Evolutionary conservation across 1,140 invertebrate species (phyloP), one percentile per base, ranked within the genome.

Genomic region (Cyclargus thomasi): DNA sequence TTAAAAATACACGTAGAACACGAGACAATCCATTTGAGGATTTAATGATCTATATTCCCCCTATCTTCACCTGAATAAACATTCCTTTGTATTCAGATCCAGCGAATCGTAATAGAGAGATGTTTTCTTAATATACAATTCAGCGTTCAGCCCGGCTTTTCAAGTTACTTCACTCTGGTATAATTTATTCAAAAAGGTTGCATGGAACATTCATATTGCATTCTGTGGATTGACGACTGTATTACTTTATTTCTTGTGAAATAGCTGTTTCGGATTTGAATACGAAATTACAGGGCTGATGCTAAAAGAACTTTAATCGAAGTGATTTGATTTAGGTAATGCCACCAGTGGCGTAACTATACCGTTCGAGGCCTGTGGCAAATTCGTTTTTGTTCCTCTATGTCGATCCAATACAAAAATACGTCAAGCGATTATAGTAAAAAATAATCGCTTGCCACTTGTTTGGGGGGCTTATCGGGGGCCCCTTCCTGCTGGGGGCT

Each of bases 181-280:
- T 55, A 55, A 55, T 55, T 55, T 55, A 55, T 55, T 55, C 53
- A 55, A 55, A 55, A 55, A 55, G n/a, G 53, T 17, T 55, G 53
- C 53, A 55, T 55, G 53, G 53, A 55, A 55, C 53, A 55, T 17
- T 55, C 18, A 2, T 18, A 18, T 20, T 55, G 53, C 53, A 55
- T 55, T 55, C 14, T 18, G 53, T 20, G 53, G 53, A 55, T 55
- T 55, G 53, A 55, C 18, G 53, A 20, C 18, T 55, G 10, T 16
- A 47, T 47, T 47, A 47, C 39, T 1, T 4, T 47, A 47, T 47
- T 47, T 47, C 39, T 47, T 14, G 39, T 1, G 14, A 47, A 47
- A 47, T 47, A 0, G 11, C 0, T 8, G 39, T 47, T 47, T 47
- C 14, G 39, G 39, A 47, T 47, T 47, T 47, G 39, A 47, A 47